Base-by-base conservation (phyloP, 2,113 vertebrate genomes). In the Mobula birostris region DNA sequence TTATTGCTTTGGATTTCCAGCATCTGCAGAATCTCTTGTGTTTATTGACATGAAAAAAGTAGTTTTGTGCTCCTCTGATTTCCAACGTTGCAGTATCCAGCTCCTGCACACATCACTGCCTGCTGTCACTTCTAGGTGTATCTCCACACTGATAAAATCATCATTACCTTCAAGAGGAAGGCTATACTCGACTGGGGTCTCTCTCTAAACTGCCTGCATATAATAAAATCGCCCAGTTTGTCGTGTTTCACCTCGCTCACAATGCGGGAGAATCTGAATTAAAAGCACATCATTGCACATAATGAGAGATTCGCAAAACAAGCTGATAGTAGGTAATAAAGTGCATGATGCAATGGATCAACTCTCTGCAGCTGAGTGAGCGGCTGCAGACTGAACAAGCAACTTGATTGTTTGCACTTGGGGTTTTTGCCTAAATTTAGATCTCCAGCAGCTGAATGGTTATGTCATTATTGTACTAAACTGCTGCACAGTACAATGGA, bases 281-380 rank as follows among this genome's bases (percentile, higher is more conserved):
- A 93, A 92, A 92, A 90, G 40, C 91, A 93, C n/a, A 19, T 91
- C 66, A 91, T 70, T 91, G 66, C 32, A 21, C 88, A 91, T 27
- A 40, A 76, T 48, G 19, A 72, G 63, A 48, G n/a, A 27, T 40
- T 92, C 19, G 36, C n/a, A 27, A 93, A 93, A 27, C 36, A 70
- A 74, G 90, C 70, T 92, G 90, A 48, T 21, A 24, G 32, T 76
- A 70, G 32, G 68, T 56, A 56, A 93, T 90, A 93, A 74, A 74
- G 29, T 56, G 36, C 48, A 7, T 76, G 91, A 27, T 74, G 70
- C 24, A 21, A 7, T 40, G 88, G 68, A 92, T 70, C 66, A 21
- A 36, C 63, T 21, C 32, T 70, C 7, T 70, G 88, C 66, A 93
- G 40, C 14, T 48, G 15, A 24, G 36, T 72, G 91, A 93, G 70